phyloP scores from a whole-genome alignment of 2,797 vertebrate genomes.

The Megaceryle alcyon region DNA sequence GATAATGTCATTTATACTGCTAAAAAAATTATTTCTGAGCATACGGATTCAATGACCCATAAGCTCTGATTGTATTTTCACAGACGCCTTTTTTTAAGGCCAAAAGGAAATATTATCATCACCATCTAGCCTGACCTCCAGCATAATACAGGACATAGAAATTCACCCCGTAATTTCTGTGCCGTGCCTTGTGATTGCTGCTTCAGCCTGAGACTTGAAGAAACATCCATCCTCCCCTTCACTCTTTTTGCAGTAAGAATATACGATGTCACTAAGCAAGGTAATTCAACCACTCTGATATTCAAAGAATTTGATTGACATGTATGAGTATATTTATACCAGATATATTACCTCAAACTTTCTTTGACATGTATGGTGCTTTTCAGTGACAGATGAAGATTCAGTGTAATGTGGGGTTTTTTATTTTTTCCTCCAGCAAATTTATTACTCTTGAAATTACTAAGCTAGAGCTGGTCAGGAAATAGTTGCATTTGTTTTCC shows the following conservation, averaged over 20 bases:
- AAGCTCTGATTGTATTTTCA: constrained; percentile 14
- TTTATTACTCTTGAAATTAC: not conserved
- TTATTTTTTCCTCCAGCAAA: not conserved
- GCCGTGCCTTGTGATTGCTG: not conserved
- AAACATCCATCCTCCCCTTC: not conserved
- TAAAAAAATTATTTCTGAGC: not conserved
- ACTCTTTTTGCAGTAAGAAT: not conserved
- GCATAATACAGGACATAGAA: rapidly evolving
- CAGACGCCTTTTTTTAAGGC: not conserved
- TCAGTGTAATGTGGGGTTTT: not conserved
- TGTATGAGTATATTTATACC: not conserved
- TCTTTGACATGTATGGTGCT: not conserved
- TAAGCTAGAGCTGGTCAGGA: not conserved
- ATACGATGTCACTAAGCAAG: not conserved
- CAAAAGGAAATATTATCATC: not conserved
- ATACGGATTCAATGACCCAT: not conserved
- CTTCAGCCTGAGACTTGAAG: not conserved
- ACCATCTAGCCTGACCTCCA: not conserved
- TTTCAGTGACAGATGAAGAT: constrained; percentile 19
- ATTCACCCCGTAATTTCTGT: not conserved
- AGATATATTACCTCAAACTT: not conserved
- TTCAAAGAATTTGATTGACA: not conserved
- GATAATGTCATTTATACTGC: constrained; percentile 17
- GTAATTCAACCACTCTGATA: not conserved
- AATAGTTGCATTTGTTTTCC: constrained; percentile 19